phyloP scores from a whole-genome alignment of 2,888 invertebrate species.

The Drosophila vallismaia region DNA sequence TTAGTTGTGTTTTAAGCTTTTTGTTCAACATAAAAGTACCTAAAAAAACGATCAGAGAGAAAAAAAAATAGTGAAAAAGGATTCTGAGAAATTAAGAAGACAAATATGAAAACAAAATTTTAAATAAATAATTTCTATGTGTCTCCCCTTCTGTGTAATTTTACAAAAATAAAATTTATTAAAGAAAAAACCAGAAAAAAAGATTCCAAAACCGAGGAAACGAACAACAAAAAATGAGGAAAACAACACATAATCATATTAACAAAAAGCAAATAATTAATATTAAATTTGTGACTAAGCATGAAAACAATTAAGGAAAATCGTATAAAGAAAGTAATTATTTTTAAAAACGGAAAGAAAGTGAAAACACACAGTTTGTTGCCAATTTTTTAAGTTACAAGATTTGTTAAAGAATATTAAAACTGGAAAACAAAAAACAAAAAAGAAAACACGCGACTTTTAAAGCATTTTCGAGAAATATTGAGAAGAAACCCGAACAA shows the following conservation, averaged over 20 bases:
- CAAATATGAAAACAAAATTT: conserved; percentile 7
- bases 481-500: conserved; percentile 66
- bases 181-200: background rate
- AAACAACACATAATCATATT: conserved; percentile 37
- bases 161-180: conserved; percentile 24
- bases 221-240: conserved; percentile 7
- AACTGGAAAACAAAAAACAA: conserved; percentile 4
- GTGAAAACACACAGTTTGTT: conserved; percentile 47
- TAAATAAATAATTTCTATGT: conserved; percentile 26
- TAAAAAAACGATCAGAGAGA: conserved; percentile 50
- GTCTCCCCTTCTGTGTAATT: conserved; percentile 38
- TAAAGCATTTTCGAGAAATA: conserved; percentile 77
- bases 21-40: conserved; percentile 64
- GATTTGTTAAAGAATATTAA: conserved; percentile 41
- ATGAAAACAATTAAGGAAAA: conserved; percentile 8
- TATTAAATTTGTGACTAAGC: conserved; percentile 36
- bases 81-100: conserved; percentile 12
- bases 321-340: conserved; percentile 29
- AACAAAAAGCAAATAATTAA: conserved; percentile 39
- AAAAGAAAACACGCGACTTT: conserved; percentile 39
- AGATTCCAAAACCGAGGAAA: background rate
- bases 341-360: conserved; percentile 34
- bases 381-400: conserved; percentile 43
- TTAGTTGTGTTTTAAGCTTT: conserved; percentile 20
- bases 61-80: conserved; percentile 5